Conservation (phyloP, 1,140 invertebrate genomes). For the Zaprionus kolodkinae region DNA sequence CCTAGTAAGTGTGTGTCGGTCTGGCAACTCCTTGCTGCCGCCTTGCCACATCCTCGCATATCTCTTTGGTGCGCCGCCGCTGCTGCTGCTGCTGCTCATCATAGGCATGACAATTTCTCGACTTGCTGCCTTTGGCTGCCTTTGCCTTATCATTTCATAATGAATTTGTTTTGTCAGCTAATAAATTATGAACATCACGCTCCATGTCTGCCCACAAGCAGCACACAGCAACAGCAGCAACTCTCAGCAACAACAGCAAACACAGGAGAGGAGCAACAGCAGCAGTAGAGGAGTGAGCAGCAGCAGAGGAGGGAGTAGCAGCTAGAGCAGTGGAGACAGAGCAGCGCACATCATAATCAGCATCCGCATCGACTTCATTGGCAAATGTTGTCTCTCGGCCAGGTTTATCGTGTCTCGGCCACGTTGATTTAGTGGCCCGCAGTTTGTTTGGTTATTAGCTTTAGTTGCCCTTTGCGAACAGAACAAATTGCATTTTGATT, state of each 20-base stretch:
- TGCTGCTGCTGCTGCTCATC: too few relatives aligned
- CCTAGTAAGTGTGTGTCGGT: not conserved
- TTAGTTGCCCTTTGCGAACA: conserved; percentile 68
- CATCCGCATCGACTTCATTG: conserved; percentile 51
- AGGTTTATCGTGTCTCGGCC: conserved; percentile 68
- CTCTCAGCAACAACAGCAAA: too few relatives aligned
- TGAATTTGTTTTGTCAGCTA: conserved; percentile 83
- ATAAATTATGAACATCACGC: conserved; percentile 79
- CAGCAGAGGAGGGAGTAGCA: conserved; percentile 8
- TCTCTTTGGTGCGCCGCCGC: conserved; percentile 34
- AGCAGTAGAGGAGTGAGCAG: conserved; percentile 8
- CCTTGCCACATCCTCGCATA: not conserved
- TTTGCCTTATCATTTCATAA: conserved; percentile 76
- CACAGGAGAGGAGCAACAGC: not conserved
- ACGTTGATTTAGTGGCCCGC: conserved; percentile 77
- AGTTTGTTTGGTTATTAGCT: conserved; percentile 82
- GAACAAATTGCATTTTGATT: conserved; percentile 83
- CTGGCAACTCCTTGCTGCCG: conserved; percentile 26
- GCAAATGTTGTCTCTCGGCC: conserved; percentile 40
- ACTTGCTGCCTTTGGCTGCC: conserved; percentile 18
- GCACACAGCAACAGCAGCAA: conserved; percentile 14
- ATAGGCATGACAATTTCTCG: conserved; percentile 68
- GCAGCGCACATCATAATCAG: conserved; percentile 71
- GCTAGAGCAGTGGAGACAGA: conserved; percentile 1
- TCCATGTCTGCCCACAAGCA: conserved; percentile 46